Conservation (phyloP, 2,888 invertebrate species). For the Dascillus cervinus region DNA sequence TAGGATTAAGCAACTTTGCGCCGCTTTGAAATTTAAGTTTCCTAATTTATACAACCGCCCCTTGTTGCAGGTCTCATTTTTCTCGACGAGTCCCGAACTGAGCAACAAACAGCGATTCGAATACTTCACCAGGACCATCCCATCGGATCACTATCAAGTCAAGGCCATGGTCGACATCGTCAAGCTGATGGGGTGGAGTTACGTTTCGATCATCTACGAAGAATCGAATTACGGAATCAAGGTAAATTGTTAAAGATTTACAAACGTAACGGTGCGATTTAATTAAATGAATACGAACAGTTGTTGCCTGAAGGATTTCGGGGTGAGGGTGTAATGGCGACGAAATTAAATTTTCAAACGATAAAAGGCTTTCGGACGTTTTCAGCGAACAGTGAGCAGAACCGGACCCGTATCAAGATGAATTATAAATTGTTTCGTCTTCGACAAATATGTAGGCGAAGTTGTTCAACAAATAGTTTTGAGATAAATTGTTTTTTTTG, state of each 20-base stretch:
- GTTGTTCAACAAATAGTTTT: too few relatives aligned
- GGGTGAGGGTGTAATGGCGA: background rate
- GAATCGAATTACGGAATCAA: constrained; percentile 94
- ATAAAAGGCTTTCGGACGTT: background rate
- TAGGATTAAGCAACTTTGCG: constrained; percentile 13
- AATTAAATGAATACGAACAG: background rate
- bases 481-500: too few relatives aligned
- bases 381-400: background rate
- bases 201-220: constrained; percentile 92
- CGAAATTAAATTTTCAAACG: background rate
- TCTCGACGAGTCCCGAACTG: constrained; percentile 89
- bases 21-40: constrained; percentile 7
- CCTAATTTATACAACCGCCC: constrained; percentile 11
- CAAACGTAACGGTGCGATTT: background rate
- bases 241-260: constrained; percentile 49
- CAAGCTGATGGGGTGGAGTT: constrained; percentile 79
- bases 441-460: too few relatives aligned
- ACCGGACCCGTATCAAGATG: too few relatives aligned
- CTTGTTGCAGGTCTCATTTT: constrained; percentile 80
- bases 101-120: constrained; percentile 93
- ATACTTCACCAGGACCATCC: constrained; percentile 89
- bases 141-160: constrained; percentile 90
- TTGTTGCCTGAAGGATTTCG: background rate
- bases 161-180: constrained; percentile 94
- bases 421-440: too few relatives aligned